Evolutionary conservation across 2,797 vertebrate species (phyloP), one percentile per base, ranked within the genome.

Genomic region (Gambusia yucatana): DNA sequence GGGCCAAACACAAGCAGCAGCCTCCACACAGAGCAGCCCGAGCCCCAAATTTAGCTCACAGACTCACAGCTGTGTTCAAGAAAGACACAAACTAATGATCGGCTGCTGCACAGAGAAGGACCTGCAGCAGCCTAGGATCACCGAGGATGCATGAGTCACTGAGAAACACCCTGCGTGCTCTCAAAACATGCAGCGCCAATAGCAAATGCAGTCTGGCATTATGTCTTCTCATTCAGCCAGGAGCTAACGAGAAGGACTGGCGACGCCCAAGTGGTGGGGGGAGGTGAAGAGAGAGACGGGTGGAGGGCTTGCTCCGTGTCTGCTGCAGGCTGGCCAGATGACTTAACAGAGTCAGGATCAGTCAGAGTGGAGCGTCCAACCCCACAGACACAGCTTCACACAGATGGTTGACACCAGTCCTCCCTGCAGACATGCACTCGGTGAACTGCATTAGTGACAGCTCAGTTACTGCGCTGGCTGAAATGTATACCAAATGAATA

Each of bases 391-490:
- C 80, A 55, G 74, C 63, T 30, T 67, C 87, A 81, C 85, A 77
- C 88, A 90, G 85, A 93, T 86, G 87, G 81, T 76, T 70, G 88
- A 90, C 87, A 88, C 88, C 88, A 82, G 80, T 71, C 67, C 28
- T 75, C 80, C 89, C 89, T 86, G 78, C 87, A 91, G 89, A 86
- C 86, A 82, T n/a, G 3, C 84, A 77, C 76, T 81, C 52, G 46
- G 67, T 67, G 80, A 86, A 75, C 82, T 78, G 77, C 71, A 33
- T 65, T 67, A 80, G 67, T 13, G 52, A 55, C 59, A 47, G 30
- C 47, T 3, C 3, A 72, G 46, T 8, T 30, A 57, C 57, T n/a
- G 48, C 14, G 39, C 10, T 25, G 14, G 39, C 59, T 72, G 6
- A 57, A 72, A 55, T 75, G 16, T 39, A 8, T 2, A 41, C 20